These are phyloP conservation scores for Torymus tubicola DNA, from an alignment of 2,888 invertebrate species.

Conservation along the genomic window DNA sequence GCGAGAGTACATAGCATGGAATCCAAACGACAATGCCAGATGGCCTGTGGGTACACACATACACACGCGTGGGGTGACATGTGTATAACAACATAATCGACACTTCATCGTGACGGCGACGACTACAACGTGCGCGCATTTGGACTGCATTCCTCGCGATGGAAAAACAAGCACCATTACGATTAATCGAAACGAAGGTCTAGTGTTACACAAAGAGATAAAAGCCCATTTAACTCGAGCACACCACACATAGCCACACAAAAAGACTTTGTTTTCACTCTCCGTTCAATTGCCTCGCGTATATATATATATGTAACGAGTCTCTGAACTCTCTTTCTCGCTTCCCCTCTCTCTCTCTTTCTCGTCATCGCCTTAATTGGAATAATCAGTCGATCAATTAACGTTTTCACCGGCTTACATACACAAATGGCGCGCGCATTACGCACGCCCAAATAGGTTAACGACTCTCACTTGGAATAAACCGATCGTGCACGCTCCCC, in stretches of 20 bases:
- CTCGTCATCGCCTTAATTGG: conserved; percentile 9
- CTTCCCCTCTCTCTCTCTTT: too few relatives aligned
- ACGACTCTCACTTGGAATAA: conserved; percentile 14
- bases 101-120: background rate
- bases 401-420: conserved; percentile 4
- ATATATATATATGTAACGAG: too few relatives aligned
- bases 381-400: conserved; percentile 37
- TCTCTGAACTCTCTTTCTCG: too few relatives aligned
- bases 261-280: background rate
- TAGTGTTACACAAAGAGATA: background rate
- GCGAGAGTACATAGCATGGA: too few relatives aligned
- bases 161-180: background rate
- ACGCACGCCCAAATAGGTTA: conserved; percentile 9
- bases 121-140: too few relatives aligned
- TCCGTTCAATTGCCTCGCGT: too few relatives aligned
- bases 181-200: conserved; percentile 10
- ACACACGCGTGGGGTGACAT: too few relatives aligned
- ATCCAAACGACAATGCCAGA: too few relatives aligned
- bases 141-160: too few relatives aligned
- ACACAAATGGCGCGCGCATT: too few relatives aligned
- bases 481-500: background rate
- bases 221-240: background rate
- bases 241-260: background rate
- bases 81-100: conserved; percentile 6
- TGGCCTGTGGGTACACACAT: too few relatives aligned